Conservation (phyloP, 2,113 vertebrate species). For the Ceyx margarethae region DNA sequence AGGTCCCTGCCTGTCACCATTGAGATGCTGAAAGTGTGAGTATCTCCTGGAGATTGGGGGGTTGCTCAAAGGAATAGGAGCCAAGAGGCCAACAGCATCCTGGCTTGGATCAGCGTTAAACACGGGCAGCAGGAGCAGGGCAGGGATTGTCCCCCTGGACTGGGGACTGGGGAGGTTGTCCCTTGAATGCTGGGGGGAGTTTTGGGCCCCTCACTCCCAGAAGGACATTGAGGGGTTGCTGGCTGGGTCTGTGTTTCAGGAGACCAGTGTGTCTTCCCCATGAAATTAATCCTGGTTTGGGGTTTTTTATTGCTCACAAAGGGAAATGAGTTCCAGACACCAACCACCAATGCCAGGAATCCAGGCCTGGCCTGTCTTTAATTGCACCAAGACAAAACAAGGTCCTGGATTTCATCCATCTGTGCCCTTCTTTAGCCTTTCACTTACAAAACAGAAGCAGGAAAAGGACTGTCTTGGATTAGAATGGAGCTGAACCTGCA, state of each 20-base stretch:
- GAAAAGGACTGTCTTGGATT: background rate
- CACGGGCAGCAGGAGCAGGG: no score
- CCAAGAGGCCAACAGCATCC: no score
- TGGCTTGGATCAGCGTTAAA: no score
- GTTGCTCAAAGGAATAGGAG: no score
- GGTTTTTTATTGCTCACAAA: background rate
- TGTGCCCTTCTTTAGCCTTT: background rate
- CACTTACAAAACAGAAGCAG: background rate
- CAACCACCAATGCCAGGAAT: background rate
- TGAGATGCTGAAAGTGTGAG: constrained; percentile 96
- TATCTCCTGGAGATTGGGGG: background rate
- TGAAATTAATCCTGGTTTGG: background rate
- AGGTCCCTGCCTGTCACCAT: constrained; percentile 93
- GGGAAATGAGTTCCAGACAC: background rate
- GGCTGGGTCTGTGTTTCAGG: background rate
- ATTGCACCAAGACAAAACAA: background rate
- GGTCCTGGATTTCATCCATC: background rate
- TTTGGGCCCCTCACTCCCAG: no score
- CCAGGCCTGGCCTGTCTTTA: background rate
- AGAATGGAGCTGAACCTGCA: background rate
- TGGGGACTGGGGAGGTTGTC: no score
- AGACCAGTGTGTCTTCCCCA: background rate
- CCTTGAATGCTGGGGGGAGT: no score
- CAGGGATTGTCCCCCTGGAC: no score
- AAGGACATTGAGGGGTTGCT: background rate